Conservation (phyloP, 92 coral and sea anemone genomes). For the Parazoanthus swiftii region DNA sequence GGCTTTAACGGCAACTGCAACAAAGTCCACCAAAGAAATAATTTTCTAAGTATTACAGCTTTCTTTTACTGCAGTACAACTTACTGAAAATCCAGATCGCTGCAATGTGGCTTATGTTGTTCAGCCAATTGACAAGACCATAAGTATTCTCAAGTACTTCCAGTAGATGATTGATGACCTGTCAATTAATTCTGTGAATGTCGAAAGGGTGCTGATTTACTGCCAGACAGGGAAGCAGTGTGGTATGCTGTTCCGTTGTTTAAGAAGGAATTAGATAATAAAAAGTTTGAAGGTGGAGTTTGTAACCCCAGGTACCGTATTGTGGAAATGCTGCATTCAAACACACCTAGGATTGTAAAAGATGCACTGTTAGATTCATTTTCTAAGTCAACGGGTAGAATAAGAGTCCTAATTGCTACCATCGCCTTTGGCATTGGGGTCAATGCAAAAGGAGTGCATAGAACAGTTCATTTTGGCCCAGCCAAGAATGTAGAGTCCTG, state of each 20-base stretch:
- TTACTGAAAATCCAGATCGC: conserved; percentile 42
- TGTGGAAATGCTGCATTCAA: conserved; percentile 35
- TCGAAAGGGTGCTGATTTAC: conserved; percentile 44
- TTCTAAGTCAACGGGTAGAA: background rate
- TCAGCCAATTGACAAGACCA: conserved; percentile 36
- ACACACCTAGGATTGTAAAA: conserved; percentile 31
- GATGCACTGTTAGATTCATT: conserved; percentile 3
- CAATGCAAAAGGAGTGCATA: conserved; percentile 27
- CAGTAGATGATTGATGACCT: conserved; percentile 31
- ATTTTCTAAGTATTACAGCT: conserved; percentile 33
- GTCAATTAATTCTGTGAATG: conserved; percentile 12
- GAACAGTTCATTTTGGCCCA: conserved; percentile 41
- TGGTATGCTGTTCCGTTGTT: conserved; percentile 42
- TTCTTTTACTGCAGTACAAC: background rate
- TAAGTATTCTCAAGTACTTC: conserved; percentile 27
- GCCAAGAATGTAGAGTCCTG: conserved; percentile 34
- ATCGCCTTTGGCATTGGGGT: conserved; percentile 46
- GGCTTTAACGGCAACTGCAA: conserved; percentile 47
- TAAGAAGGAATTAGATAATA: conserved; percentile 27
- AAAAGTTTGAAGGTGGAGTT: background rate
- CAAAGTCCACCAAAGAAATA: conserved; percentile 29
- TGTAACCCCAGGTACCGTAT: conserved; percentile 28
- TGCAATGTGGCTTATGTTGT: conserved; percentile 27
- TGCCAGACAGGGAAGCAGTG: conserved; percentile 52
- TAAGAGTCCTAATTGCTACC: conserved; percentile 29